Base-by-base conservation (phyloP, 2,888 invertebrate species). In the Nemotelus pantherinus region DNA sequence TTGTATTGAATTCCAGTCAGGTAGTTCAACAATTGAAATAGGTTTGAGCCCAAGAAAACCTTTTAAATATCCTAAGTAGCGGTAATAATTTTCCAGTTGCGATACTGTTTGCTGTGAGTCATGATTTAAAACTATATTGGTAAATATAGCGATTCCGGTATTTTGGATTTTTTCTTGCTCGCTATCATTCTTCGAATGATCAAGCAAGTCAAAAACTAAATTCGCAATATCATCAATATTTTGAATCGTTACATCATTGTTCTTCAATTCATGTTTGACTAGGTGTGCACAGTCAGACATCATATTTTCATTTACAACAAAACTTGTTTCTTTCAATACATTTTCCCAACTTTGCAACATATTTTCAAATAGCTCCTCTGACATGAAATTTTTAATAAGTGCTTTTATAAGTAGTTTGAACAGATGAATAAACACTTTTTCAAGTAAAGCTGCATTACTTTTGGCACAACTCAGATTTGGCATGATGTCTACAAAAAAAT, bases 331-430 rank as follows among this genome's bases (percentile, higher is more conserved):
- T 1, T 86, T 86, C 3, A 90, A 81, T 5, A 88, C 88, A 84
- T 90, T 90, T 82, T 89, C 90, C 90, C 91, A 91, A 58, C 90
- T 88, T 25, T 89, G 88, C 41, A 88, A 89, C 57, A 89, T 86
- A 85, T 91, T 91, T 87, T 88, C 87, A 81, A 90, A 85, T 9
- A 90, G 89, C 80, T 89, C 90, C 77, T 85, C 85, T 0, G 85
- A 85, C 25, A 87, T 80, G 78, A 83, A 82, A 68, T 86, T 84
- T 72, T 82, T 84, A n/a, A 83, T 81, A 7, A 82, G 83, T 2
- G 83, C 83, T 78, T 86, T 85, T 78, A 89, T 85, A 55, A 88
- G 88, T 60, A 90, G 86, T 80, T 85, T 84, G 80, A 89, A 89
- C 44, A 90, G 82, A 25, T 86, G 85, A 3, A 89, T 78, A 45